Conservation (phyloP, 2,888 invertebrate species). For the Drymonia ruficornis region DNA sequence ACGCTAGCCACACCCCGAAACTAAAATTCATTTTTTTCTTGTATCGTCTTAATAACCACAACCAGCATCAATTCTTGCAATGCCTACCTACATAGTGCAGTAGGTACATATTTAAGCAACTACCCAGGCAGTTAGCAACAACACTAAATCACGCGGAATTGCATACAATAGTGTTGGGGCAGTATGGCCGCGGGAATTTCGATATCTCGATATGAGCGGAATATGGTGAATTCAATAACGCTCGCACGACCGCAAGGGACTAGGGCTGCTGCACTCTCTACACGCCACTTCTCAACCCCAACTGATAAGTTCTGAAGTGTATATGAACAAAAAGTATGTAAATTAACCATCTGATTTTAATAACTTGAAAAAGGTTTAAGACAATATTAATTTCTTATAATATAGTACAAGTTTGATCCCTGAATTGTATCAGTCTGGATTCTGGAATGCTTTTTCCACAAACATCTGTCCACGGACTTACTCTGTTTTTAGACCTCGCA, state of each 20-base stretch:
- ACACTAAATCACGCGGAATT: conserved; percentile 35
- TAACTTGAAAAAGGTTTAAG: too few relatives aligned
- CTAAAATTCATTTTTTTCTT: too few relatives aligned
- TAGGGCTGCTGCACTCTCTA: conserved; percentile 41
- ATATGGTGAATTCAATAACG: conserved; percentile 76
- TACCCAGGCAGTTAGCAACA: conserved; percentile 13
- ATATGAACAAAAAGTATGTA: neutral
- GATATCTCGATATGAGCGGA: conserved; percentile 67
- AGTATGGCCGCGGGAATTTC: conserved; percentile 42
- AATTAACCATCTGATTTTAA: neutral
- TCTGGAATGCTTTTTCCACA: too few relatives aligned
- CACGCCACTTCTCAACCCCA: neutral
- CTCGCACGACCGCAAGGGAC: conserved; percentile 48
- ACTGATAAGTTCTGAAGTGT: too few relatives aligned
- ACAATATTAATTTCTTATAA: too few relatives aligned
- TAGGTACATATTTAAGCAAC: conserved; percentile 2
- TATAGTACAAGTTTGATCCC: too few relatives aligned
- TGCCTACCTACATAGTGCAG: neutral
- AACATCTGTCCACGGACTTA: too few relatives aligned
- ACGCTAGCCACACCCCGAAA: too few relatives aligned
- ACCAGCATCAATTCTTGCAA: too few relatives aligned
- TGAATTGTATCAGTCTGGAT: too few relatives aligned
- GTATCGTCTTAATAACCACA: too few relatives aligned
- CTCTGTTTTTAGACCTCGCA: too few relatives aligned
- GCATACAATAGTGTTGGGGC: conserved; percentile 47